Conservation (phyloP, 2,888 invertebrate species). For the Apodemia hepburni region DNA sequence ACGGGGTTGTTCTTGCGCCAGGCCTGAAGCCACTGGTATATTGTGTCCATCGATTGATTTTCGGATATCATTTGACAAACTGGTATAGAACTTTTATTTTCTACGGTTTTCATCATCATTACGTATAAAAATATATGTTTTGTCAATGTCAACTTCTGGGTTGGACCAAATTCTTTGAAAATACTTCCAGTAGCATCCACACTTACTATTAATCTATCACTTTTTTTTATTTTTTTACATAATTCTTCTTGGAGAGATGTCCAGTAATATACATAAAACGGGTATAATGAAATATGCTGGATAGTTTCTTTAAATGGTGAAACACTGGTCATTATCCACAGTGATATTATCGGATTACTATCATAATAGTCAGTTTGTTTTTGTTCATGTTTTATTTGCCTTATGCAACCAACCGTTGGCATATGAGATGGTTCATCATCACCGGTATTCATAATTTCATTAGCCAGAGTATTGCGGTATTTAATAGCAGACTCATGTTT, state of each 20-base stretch:
- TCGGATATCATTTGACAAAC: not conserved
- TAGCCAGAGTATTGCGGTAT: not conserved
- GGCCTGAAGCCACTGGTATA: not conserved
- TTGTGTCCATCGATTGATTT: not conserved
- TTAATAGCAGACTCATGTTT: not conserved
- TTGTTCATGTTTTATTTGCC: not conserved
- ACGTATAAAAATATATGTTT: not conserved
- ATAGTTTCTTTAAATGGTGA: not conserved
- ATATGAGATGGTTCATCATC: not conserved
- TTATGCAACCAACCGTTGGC: not conserved
- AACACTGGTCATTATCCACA: not conserved
- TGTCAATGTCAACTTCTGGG: not conserved
- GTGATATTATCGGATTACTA: not conserved
- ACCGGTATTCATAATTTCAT: not conserved
- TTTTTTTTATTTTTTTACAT: not conserved
- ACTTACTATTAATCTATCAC: not conserved
- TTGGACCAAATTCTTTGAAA: not conserved
- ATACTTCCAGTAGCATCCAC: not conserved
- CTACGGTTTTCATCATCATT: not conserved
- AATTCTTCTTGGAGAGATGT: not conserved
- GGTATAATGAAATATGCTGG: not conserved
- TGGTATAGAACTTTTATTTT: not conserved
- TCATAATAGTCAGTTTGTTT: not conserved
- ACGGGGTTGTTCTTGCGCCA: not conserved
- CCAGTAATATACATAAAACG: not conserved